These are phyloP conservation scores for Tetranychus piercei DNA, from an alignment of 2,888 invertebrate genomes.

Conservation along the genomic window DNA sequence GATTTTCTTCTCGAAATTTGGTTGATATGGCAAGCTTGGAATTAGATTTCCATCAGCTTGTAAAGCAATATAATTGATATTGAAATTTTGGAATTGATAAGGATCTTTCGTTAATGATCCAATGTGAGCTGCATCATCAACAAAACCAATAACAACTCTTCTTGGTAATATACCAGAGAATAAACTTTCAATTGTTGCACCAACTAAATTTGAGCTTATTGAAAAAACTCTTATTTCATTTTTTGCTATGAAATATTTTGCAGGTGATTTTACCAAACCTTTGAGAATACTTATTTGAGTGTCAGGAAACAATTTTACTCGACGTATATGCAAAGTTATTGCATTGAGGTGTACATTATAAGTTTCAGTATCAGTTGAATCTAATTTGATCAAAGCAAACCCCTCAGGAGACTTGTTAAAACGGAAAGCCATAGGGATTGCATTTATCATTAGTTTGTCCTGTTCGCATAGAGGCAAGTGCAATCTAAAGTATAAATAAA, in stretches of 20 bases:
- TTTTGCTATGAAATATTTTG: constrained; percentile 25
- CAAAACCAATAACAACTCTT: constrained; percentile 29
- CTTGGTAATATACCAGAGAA: constrained; percentile 30
- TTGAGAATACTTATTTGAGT: background rate
- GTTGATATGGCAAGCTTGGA: no score
- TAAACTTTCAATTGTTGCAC: constrained; percentile 29
- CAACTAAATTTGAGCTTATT: constrained; percentile 27
- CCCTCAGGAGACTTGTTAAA: background rate
- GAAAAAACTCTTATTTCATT: constrained; percentile 26
- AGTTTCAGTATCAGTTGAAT: background rate
- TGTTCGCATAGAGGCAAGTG: background rate
- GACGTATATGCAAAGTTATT: background rate
- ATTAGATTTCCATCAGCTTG: no score
- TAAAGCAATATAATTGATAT: background rate
- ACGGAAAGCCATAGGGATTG: background rate
- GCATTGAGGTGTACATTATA: background rate
- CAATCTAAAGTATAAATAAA: background rate
- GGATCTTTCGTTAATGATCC: background rate
- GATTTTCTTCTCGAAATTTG: no score
- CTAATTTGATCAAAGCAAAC: background rate
- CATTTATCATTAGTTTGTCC: background rate
- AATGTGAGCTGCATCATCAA: constrained; percentile 20
- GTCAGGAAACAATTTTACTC: background rate
- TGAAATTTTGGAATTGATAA: background rate
- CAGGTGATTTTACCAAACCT: constrained; percentile 11